Base-by-base conservation (phyloP, 2,113 vertebrate genomes). In the Campylomormyrus tamandua region DNA sequence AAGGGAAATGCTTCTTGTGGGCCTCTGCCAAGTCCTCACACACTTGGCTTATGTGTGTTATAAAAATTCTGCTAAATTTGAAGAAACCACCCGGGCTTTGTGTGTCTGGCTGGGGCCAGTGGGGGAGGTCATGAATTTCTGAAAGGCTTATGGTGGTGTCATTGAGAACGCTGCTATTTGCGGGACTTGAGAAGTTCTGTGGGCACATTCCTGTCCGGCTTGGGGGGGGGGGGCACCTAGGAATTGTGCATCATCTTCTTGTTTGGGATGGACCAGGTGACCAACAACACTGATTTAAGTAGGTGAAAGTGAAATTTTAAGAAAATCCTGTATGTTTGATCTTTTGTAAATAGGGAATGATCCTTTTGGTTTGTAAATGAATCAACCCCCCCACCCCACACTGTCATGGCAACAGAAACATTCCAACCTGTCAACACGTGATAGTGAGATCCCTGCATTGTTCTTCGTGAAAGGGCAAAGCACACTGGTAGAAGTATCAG, bases 1-100 rank as follows among this genome's bases (percentile, higher is more conserved):
- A 92, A 89, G 91, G 92, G 93, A 92, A 92, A 90, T 89, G 86
- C 87, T 90, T 92, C 90, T 90, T 92, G 91, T 92, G 90, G 91
- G 87, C 90, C 88, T 90, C 84, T 88, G 50, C 84, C 87, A 87
- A 91, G 87, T 91, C 92, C 89, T 88, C 90, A 91, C 56, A 89
- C 89, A 58, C 87, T 85, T 19, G 77, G 89, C 48, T 90, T 77
- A 45, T 56, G 91, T 50, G 66, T 89, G 74, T 90, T 91, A 90
- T 89, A 89, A 89, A 90, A 91, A 92, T 90, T 83, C 46, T 53
- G 52, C 87, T 39, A 53, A 5, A 87, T 87, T 53, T 56, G 24
- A 85, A 50, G 83, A 27, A 49, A 27, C 17, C 24, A 53, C 10
- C 31, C 17, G 5, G 9, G 49, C 15, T 87, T 87, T 35, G 2